These are phyloP conservation scores for Syrrhaptes paradoxus DNA, from an alignment of 2,113 vertebrate species.

Conservation along the genomic window DNA sequence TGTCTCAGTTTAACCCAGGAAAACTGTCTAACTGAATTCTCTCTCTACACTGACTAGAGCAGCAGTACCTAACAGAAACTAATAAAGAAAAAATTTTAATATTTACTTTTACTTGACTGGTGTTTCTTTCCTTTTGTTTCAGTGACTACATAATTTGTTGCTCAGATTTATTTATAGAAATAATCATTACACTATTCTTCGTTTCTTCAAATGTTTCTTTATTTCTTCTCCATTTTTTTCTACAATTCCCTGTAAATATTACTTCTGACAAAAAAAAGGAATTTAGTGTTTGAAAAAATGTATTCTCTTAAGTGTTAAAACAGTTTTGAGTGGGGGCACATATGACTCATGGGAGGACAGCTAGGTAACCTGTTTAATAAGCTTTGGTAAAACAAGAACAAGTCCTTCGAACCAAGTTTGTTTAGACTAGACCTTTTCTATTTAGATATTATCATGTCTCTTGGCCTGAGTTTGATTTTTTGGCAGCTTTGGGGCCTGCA, in stretches of 20 bases:
- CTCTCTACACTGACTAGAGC: background rate
- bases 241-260: background rate
- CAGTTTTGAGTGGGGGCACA: background rate
- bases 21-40: background rate
- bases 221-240: background rate
- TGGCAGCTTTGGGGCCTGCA: background rate
- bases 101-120: background rate
- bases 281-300: background rate
- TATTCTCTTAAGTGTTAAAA: background rate
- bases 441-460: background rate
- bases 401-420: background rate
- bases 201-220: background rate
- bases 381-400: background rate
- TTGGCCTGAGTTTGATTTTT: background rate
- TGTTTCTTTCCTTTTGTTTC: background rate
- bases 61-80: background rate
- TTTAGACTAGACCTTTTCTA: background rate
- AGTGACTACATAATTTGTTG: background rate
- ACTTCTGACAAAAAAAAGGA: background rate
- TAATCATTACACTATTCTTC: background rate
- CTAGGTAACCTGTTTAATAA: background rate
- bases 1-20: no score
- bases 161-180: background rate
- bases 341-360: background rate
- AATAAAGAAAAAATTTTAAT: background rate